Conservation (phyloP, 2,113 vertebrate genomes). For the Caranx melampygus region DNA sequence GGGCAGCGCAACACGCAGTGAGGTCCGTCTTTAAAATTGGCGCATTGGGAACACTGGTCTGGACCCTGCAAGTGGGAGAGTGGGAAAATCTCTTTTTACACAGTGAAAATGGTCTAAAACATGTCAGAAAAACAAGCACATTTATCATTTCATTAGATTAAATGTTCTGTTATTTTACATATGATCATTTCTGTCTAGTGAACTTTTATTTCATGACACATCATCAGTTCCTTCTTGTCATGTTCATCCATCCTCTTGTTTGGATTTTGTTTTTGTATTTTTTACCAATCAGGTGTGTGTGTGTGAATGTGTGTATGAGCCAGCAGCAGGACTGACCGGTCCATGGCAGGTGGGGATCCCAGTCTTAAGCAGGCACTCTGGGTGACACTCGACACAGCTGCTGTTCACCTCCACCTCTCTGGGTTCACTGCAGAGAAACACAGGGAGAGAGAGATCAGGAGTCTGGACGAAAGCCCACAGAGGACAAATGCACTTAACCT, state of each 20-base stretch:
- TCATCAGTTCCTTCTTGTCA: too few species aligned
- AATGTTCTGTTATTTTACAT: too few species aligned
- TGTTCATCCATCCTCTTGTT: too few species aligned
- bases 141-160: too few species aligned
- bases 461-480: too few species aligned
- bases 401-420: conserved; percentile 83
- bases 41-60: conserved; percentile 87
- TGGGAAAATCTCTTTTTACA: too few species aligned
- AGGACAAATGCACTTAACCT: background rate
- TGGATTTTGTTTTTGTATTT: too few species aligned
- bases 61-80: conserved; percentile 82
- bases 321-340: conserved; percentile 76
- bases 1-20: conserved; percentile 90
- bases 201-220: too few species aligned
- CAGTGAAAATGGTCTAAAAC: too few species aligned
- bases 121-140: too few species aligned
- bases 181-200: too few species aligned
- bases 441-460: background rate
- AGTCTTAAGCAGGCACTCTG: conserved; percentile 83
- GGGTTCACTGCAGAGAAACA: conserved; percentile 76
- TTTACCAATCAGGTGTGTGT: background rate
- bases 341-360: conserved; percentile 82
- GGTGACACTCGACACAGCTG: conserved; percentile 86
- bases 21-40: conserved; percentile 87
- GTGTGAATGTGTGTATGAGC: background rate